Evolutionary conservation across 2,888 invertebrate genomes (phyloP).

Genomic region (Lasioglossum figueresi): DNA sequence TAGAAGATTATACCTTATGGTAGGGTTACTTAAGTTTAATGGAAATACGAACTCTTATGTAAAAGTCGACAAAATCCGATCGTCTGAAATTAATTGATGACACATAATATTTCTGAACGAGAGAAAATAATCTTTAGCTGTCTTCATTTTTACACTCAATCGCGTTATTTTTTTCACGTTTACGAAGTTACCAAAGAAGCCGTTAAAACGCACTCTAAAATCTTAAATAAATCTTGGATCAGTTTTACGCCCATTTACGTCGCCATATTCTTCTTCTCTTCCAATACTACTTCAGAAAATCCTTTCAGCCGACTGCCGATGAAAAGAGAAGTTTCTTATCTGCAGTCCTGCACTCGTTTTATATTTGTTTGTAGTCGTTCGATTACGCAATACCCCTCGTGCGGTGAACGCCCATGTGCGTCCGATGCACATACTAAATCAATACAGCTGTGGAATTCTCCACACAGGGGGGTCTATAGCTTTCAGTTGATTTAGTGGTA

Average conservation of each 20-base stretch:
- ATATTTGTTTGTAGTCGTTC: background rate
- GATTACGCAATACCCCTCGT: background rate
- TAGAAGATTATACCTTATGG: too few species aligned
- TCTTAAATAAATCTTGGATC: background rate
- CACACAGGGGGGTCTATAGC: background rate
- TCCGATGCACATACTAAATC: constrained; percentile 8
- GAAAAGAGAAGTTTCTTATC: constrained; percentile 1
- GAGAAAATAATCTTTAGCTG: background rate
- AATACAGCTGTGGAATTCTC: background rate
- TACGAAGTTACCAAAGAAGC: background rate
- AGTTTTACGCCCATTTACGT: background rate
- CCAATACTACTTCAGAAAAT: background rate
- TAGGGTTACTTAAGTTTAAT: background rate
- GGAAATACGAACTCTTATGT: background rate
- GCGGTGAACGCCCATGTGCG: constrained; percentile 1
- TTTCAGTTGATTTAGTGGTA: background rate
- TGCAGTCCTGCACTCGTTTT: background rate
- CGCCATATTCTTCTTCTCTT: background rate
- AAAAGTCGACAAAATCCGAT: background rate
- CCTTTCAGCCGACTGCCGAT: background rate
- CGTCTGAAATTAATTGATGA: too few species aligned
- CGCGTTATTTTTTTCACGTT: background rate
- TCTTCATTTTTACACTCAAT: background rate
- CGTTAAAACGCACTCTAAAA: background rate
- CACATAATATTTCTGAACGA: background rate